Evolutionary conservation across 2,113 vertebrate genomes (phyloP).

Genomic region (Hemiprocne comata): DNA sequence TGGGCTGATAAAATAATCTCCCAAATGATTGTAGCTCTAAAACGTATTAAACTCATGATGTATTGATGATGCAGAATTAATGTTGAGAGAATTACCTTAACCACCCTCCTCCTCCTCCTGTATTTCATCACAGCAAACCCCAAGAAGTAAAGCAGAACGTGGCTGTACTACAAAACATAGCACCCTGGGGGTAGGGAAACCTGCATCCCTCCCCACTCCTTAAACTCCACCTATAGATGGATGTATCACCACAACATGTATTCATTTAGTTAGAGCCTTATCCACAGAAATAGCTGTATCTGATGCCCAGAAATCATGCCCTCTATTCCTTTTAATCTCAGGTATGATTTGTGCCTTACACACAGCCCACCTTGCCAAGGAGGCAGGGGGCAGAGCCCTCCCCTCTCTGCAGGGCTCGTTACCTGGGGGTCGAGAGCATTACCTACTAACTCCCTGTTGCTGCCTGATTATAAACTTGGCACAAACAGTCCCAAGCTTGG

Average conservation of each 20-base stretch:
- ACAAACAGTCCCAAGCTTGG: constrained; percentile 5
- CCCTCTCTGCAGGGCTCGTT: accelerated
- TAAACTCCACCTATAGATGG: background rate
- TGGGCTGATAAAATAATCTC: constrained; percentile 30
- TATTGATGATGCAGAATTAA: constrained; percentile 49
- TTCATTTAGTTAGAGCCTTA: background rate
- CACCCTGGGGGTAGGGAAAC: background rate
- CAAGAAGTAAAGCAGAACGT: background rate
- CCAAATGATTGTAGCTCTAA: constrained; percentile 6
- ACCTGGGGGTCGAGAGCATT: background rate
- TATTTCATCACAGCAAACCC: background rate
- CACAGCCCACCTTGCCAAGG: background rate
- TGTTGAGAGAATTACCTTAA: background rate
- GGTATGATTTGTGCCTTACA: background rate
- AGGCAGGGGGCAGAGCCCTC: background rate
- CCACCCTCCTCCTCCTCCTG: background rate
- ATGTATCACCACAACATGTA: background rate
- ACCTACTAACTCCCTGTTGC: background rate
- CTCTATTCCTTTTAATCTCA: background rate
- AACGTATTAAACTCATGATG: constrained; percentile 43
- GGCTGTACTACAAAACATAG: background rate
- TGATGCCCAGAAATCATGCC: background rate
- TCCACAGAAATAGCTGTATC: background rate
- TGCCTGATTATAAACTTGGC: constrained; percentile 39
- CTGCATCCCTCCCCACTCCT: background rate